Conservation (phyloP, 2,888 invertebrate species). For the Junonia oenone region DNA sequence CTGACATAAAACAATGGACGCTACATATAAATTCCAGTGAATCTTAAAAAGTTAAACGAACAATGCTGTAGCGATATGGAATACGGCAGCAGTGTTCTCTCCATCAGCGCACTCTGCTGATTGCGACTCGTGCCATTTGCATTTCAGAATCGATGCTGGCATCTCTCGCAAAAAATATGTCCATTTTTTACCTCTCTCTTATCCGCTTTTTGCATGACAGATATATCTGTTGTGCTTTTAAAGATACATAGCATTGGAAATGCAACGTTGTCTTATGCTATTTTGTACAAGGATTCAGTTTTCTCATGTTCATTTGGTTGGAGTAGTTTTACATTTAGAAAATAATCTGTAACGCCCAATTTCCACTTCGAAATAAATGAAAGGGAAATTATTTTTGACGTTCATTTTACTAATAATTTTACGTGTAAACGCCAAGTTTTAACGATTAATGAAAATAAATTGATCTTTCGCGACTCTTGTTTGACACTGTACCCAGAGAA, state of each 20-base stretch:
- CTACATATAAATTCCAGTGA: neutral
- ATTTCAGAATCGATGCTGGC: constrained; percentile 52
- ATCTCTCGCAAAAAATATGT: constrained; percentile 19
- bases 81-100: constrained; percentile 17
- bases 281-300: no score
- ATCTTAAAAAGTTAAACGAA: constrained; percentile 18
- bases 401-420: no score
- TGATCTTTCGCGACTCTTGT: no score
- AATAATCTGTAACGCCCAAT: no score
- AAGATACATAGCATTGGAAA: neutral
- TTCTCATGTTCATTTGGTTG: no score
- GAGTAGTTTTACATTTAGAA: no score
- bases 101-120: constrained; percentile 56
- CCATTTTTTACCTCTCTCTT: neutral
- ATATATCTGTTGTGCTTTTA: neutral
- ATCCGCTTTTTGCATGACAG: neutral
- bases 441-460: no score
- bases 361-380: no score
- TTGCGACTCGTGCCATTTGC: constrained; percentile 59
- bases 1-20: no score
- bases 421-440: no score
- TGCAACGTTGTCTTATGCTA: neutral
- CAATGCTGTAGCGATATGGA: constrained; percentile 21
- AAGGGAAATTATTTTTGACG: no score
- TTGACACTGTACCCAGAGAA: no score